Evolutionary conservation across 1,140 invertebrate species (phyloP), one percentile per base, ranked within the genome.

Genomic region (Drosophila cardini): DNA sequence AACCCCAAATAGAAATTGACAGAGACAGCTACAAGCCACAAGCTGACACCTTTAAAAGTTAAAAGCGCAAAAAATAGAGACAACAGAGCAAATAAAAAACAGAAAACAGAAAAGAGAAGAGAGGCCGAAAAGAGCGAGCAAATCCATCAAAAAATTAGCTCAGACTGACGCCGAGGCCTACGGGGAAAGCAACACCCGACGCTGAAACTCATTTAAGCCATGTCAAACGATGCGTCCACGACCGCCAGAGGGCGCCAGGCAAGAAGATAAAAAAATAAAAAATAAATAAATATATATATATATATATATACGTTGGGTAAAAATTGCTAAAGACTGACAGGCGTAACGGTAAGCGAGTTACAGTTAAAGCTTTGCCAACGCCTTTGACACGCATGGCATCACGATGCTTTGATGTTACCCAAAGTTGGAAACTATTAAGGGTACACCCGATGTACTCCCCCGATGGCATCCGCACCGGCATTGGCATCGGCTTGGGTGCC

Each of bases 331-430:
- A 11, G 65, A 46, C 58, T 75, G 71, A 52, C 76, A 75, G 61
- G 36, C 82, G 76, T 15, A 64, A 52, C 65, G 65, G 73, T 70
- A 50, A 74, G 74, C 63, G 75, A 85, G 75, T 78, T 85, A 71
- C 67, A 82, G 63, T 86, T 87, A 87, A 87, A 87, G 83, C 83
- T 70, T 82, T 61, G 82, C 82, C 83, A 63, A 67, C 83, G 83
- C 83, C 83, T 86, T 87, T 86, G 83, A 86, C 82, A 86, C 75
- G 82, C 82, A 87, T 87, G 75, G 76, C 57, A 56, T 70, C 67
- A 62, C 61, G 60, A 60, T 62, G 58, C 82, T 86, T 86, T 86
- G 82, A 86, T 86, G 82, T 86, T 87, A 10, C 36, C 48, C 60
- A 63, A 15, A 13, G 21, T 38, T 38, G 16, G 5, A n/a, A 52